Base-by-base conservation (phyloP, 2,113 vertebrate genomes). In the Pampusana beccarii region DNA sequence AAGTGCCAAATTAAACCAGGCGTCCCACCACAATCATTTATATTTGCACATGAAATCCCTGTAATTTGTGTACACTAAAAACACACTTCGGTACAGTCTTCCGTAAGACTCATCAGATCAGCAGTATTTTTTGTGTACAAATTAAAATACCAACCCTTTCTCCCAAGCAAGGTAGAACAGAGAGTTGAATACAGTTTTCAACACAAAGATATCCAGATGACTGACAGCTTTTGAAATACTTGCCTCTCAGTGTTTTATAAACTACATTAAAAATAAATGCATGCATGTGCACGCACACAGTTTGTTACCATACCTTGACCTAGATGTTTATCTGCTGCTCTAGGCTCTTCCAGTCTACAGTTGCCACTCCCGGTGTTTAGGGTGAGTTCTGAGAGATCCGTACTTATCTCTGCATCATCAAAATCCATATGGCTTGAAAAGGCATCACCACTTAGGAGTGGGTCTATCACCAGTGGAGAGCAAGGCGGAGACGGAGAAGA, bases 401-500 rank as follows among this genome's bases (percentile, higher is more conserved):
- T 80, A 80, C 85, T 98, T 98, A 98, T 95, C 82, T 98, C 98
- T 72, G 98, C 51, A 96, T 98, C 98, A 98, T 99, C 97, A 97
- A 97, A 97, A 88, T 99, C 93, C 93, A 97, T 94, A 65, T 98
- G 97, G 83, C 96, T 98, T 51, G 98, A 82, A 65, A 99, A 99
- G 23, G 98, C 95, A 67, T 99, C 99, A 20, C 98, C 98, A 19
- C 98, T 85, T 92, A 99, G 95, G 80, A 99, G 99, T 21, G 94
- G 97, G 73, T 99, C 99, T 4, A 98, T 94, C 60, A 98, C 98
- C 64, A 99, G 98, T 0, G 99, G 99, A 13, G 99, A 99, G 96
- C 99, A 99, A 26, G 99, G 99, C 4, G 99, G 99, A 6, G 99
- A 99, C 0, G 99, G 98, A 28, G 99, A 99, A 64, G 99, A 99